Evolutionary conservation across 2,113 vertebrate genomes (phyloP).

Genomic region (Prunella fulvescens): DNA sequence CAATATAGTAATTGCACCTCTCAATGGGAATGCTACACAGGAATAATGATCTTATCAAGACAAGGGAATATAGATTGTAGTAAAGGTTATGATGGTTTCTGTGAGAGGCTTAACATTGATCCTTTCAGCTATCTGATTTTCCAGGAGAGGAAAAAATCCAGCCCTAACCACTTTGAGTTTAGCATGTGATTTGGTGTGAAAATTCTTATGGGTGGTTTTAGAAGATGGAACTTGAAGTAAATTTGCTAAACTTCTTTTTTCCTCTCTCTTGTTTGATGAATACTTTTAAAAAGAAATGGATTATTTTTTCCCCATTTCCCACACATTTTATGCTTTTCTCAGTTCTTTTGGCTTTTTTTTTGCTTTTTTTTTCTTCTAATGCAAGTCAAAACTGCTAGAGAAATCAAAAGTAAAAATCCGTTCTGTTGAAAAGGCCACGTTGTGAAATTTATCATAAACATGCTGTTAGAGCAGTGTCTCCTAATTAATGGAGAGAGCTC

Average conservation of each 20-base stretch:
- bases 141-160: not conserved
- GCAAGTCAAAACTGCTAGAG: conserved; percentile 13
- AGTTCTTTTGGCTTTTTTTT: not conserved
- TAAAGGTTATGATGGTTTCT: conserved; percentile 36
- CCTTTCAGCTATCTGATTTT: conserved; percentile 13
- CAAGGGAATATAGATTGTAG: conserved; percentile 13
- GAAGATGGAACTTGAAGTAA: not conserved
- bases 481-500: conserved; percentile 45
- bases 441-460: conserved; percentile 20
- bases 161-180: not conserved
- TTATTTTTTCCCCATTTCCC: conserved; percentile 18
- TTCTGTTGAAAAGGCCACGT: conserved; percentile 6
- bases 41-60: conserved; percentile 14
- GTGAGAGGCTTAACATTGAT: conserved; percentile 32
- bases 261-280: not conserved
- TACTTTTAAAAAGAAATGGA: not conserved
- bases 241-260: not conserved
- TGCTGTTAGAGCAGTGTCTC: not conserved
- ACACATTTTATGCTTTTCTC: not conserved
- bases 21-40: not conserved
- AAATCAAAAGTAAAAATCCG: conserved; percentile 9
- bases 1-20: conserved; percentile 7
- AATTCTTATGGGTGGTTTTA: not conserved
- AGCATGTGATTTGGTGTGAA: not conserved
- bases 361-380: not conserved